A percentile compares a stretch with the other conserved stretches of the same genome.
Conservation (phyloP, 2,888 invertebrate species). For the Melinopterus prodromus region DNA sequence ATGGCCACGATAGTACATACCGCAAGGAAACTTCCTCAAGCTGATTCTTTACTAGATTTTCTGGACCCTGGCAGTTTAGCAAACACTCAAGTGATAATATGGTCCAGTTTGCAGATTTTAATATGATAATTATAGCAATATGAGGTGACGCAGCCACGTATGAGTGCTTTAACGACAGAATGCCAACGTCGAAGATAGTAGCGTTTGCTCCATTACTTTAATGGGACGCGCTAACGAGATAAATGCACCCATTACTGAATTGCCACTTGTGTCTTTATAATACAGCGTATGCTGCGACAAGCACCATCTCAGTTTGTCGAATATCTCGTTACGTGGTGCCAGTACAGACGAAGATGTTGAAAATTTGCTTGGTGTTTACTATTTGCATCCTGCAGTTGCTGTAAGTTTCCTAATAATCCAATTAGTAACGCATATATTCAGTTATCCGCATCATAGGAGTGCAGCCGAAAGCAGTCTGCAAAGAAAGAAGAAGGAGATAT, state of each 20-base stretch:
- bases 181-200: neutral
- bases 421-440: neutral
- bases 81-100: too few relatives aligned
- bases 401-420: slow-evolving; percentile 14
- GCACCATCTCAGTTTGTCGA: neutral
- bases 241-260: slow-evolving; percentile 23
- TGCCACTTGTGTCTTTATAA: slow-evolving; percentile 13
- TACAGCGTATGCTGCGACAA: neutral
- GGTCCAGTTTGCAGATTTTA: neutral
- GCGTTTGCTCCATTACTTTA: neutral
- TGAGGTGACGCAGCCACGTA: neutral
- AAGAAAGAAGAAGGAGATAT: slow-evolving; percentile 35
- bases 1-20: too few relatives aligned
- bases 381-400: slow-evolving; percentile 11
- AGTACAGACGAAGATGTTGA: neutral
- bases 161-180: neutral
- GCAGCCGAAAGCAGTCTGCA: slow-evolving; percentile 31
- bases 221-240: neutral
- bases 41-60: too few relatives aligned
- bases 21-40: too few relatives aligned
- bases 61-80: too few relatives aligned
- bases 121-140: neutral
- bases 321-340: neutral
- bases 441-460: neutral
- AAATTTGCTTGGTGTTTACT: slow-evolving; percentile 9